Conservation (phyloP, 2,888 invertebrate species). For the Pyrocoelia pectoralis region DNA sequence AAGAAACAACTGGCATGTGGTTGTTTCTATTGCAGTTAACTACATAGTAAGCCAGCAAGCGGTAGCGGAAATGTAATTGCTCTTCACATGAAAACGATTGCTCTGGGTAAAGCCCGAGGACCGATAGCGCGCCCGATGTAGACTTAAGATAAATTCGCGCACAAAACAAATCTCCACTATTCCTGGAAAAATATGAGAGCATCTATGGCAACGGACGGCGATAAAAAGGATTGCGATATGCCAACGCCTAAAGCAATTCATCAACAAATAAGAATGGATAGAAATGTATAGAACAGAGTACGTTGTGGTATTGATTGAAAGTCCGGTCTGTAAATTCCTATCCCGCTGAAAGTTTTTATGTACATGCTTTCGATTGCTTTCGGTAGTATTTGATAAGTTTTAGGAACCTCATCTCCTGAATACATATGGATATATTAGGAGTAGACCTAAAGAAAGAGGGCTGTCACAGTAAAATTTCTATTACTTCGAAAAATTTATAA, state of each 20-base stretch:
- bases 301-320: conserved; percentile 31
- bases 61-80: conserved; percentile 29
- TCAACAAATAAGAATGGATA: conserved; percentile 39
- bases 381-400: conserved; percentile 18
- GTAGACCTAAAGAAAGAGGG: not conserved
- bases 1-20: not conserved
- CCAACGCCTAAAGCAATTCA: conserved; percentile 39
- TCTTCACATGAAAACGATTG: conserved; percentile 24
- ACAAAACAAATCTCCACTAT: conserved; percentile 23
- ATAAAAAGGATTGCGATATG: conserved; percentile 36
- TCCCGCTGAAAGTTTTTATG: conserved; percentile 26
- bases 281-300: conserved; percentile 23
- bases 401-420: conserved; percentile 19
- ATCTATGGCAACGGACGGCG: conserved; percentile 27
- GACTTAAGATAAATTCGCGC: conserved; percentile 28
- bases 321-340: conserved; percentile 22
- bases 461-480: not conserved
- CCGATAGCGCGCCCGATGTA: conserved; percentile 23
- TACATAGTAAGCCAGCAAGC: conserved; percentile 16
- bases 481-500: not conserved
- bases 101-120: conserved; percentile 15
- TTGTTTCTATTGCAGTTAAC: not conserved
- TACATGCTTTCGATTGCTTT: conserved; percentile 20
- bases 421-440: conserved; percentile 6
- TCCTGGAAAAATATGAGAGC: conserved; percentile 29